Evolutionary conservation across 2,888 invertebrate species (phyloP).

Genomic region (Helobdella robusta): DNA sequence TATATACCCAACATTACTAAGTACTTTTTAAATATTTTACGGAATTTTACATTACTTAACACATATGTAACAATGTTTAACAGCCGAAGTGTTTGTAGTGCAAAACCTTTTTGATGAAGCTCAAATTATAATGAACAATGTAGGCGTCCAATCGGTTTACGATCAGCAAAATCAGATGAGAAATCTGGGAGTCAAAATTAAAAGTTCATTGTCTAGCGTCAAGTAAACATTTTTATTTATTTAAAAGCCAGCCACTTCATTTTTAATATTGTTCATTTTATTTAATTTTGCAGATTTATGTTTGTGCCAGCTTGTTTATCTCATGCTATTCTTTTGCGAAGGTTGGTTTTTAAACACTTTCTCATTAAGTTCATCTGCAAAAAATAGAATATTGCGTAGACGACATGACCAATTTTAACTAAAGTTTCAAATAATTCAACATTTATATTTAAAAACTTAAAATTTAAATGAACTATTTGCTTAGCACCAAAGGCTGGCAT

Average conservation of each 20-base stretch:
- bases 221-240: conserved; percentile 53
- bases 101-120: conserved; percentile 92
- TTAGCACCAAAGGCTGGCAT: no score
- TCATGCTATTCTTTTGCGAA: conserved; percentile 73
- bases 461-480: no score
- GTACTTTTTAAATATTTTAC: background rate
- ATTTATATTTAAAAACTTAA: no score
- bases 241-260: no score
- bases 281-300: conserved; percentile 59
- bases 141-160: conserved; percentile 61
- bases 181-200: conserved; percentile 73
- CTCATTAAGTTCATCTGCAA: no score
- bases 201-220: conserved; percentile 71
- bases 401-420: no score
- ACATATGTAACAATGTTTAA: background rate
- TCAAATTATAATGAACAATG: conserved; percentile 82
- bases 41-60: background rate
- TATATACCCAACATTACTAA: background rate
- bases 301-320: conserved; percentile 89
- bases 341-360: conserved; percentile 39
- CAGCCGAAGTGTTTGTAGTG: conserved; percentile 80
- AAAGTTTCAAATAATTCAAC: no score
- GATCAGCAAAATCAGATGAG: conserved; percentile 89
- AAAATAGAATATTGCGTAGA: no score
- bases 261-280: no score